Percentiles rank a stretch among this genome's conserved stretches.
Conservation (phyloP, 2,113 vertebrate species). For the Alosa alosa region DNA sequence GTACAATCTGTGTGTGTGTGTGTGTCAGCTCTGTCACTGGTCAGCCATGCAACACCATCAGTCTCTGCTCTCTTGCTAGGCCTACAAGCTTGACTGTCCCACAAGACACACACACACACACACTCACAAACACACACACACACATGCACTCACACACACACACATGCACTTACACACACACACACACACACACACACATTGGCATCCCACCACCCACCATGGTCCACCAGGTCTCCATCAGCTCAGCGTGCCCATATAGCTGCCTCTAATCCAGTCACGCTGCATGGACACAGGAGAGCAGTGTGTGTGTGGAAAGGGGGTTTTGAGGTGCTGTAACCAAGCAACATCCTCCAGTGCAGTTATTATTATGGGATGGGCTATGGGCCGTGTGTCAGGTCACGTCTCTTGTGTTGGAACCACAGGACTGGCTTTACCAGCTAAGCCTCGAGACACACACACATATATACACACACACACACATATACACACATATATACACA, state of each 20-base stretch:
- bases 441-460: no score
- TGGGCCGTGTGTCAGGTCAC: no score
- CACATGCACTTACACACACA: constrained; percentile 34
- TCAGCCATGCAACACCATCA: constrained; percentile 24
- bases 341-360: no score
- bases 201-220: not conserved
- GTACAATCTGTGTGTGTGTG: not conserved
- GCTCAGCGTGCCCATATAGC: not conserved
- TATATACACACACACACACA: no score
- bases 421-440: no score
- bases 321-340: no score
- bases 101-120: not conserved
- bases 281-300: not conserved
- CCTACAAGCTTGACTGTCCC: not conserved
- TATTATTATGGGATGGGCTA: no score
- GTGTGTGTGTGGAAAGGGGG: not conserved
- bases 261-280: not conserved
- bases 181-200: constrained; percentile 19
- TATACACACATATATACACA: not conserved
- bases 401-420: no score
- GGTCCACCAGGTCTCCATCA: not conserved
- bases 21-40: constrained; percentile 31
- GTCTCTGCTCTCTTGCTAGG: not conserved
- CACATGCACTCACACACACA: constrained; percentile 1
- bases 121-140: not conserved